Evolutionary conservation across 2,113 vertebrate species (phyloP), one percentile per base, ranked within the genome.

Genomic region (Haplochromis burtoni): DNA sequence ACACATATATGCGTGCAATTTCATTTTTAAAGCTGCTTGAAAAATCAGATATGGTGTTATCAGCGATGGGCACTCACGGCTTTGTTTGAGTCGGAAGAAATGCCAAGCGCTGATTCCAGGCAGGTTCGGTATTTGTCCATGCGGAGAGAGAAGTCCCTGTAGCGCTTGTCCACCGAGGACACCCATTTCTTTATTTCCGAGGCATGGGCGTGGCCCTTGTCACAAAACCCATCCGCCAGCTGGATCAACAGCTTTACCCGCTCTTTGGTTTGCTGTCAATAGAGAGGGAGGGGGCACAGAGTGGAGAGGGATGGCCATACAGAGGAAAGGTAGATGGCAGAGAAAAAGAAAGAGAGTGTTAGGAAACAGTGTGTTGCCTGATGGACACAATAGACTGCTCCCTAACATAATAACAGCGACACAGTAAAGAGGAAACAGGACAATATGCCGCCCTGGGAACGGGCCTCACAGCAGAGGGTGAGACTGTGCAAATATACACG

Each of bases 171-270:
- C 96, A 99, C 98, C 0, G 98, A 98, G 51, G 97, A 97, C 92
- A 99, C 98, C 97, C 99, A 99, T 97, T 99, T 99, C 96, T 99
- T 99, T 95, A 99, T 99, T 96, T 99, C 99, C 92, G 97, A 96
- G 63, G 98, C 98, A 90, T 99, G 99, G 95, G 98, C 97, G 96
- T 99, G 99, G 80, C 99, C 99, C 93, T 99, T 99, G 96, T 99
- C 98, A 96, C 98, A 99, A 97, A 99, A 99, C 95, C 98, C 98
- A 94, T 99, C 99, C 2, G 99, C 99, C 95, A 99, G 97, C 97
- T 99, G 99, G 96, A 99, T 99, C 97, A 99, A 97, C 95, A 99
- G 97, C 96, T 99, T 99, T 91, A 99, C 99, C 29, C 99, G 97
- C 96, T 99, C 98, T 98, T 99, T 99, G 97, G 99, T 99, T 99